These are phyloP conservation scores for Phalacrocorax aristotelis DNA, from an alignment of 2,113 vertebrate species.

Conservation along the genomic window DNA sequence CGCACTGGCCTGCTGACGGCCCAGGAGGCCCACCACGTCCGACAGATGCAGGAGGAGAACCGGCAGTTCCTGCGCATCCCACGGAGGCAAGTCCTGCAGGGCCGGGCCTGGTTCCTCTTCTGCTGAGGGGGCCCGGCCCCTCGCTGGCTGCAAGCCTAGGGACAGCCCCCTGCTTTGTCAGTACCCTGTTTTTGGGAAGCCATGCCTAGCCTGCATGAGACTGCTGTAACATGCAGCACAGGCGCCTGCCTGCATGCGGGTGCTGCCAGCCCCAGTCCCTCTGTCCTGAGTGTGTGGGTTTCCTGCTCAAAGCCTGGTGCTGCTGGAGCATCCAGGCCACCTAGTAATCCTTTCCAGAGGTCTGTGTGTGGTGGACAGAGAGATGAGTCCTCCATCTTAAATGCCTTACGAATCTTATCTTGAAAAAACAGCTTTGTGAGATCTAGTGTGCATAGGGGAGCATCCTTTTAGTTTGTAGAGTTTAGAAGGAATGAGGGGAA, in stretches of 20 bases:
- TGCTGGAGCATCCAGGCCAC: neutral
- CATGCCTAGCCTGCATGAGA: accelerated
- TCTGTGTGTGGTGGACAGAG: accelerated
- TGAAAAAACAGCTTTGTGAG: neutral
- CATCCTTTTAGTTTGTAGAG: neutral
- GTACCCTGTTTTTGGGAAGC: neutral
- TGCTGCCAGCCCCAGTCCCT: neutral
- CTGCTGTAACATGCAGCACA: accelerated
- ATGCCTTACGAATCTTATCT: neutral
- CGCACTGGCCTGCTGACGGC: conserved; percentile 81
- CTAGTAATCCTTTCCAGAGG: neutral
- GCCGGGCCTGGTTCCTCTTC: accelerated
- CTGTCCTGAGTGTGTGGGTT: neutral
- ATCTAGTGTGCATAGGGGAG: accelerated
- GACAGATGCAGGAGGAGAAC: conserved; percentile 88
- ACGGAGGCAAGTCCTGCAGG: conserved; percentile 75
- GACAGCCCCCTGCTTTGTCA: neutral
- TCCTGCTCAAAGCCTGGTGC: neutral
- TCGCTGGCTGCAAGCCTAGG: neutral
- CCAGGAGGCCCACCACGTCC: conserved; percentile 82
- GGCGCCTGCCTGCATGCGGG: accelerated
- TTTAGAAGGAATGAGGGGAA: neutral
- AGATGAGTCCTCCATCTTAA: neutral
- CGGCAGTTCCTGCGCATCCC: conserved; percentile 87
- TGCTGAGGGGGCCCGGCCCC: neutral